Base-by-base conservation (phyloP, 2,888 invertebrate genomes). In the Helleia helle region DNA sequence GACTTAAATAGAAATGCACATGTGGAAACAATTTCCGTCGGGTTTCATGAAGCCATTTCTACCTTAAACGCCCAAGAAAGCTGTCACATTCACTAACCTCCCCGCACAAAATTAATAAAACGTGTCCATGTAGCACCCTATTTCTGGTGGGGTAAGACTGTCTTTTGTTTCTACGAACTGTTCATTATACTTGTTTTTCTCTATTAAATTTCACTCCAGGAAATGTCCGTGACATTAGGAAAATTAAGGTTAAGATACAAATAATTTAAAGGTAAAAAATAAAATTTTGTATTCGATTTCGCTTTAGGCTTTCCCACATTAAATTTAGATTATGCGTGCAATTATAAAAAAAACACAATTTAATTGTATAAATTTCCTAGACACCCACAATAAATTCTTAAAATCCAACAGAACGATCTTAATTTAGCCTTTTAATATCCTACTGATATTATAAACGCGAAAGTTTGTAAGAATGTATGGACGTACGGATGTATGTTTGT, bases 191-290 rank as follows among this genome's bases (percentile, higher is more conserved):
- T 49, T 54, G 54, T 48, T 50, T 50, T 49, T 48, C 47, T 39
- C 39, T 52, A 53, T 64, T 62, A 55, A 60, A 63, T 62, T 64
- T 56, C 58, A 51, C 54, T 49, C 47, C 47, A 58, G 56, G 53
- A 58, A 57, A 52, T 62, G 64, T 50, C 52, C 44, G 53, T 62
- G 65, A 63, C 65, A 54, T 58, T 52, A 47, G 47, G 55, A 54
- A 60, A 58, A 57, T 54, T 53, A 52, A 55, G 50, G 52, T n/a
- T n/a, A n/a, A n/a, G n/a, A n/a, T n/a, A n/a, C n/a, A n/a, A 56
- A 52, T 54, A 44, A n/a, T n/a, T n/a, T n/a, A n/a, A n/a, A n/a
- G n/a, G n/a, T n/a, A n/a, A n/a, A n/a, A n/a, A n/a, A n/a, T n/a
- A n/a, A n/a, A n/a, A n/a, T n/a, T n/a, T n/a, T n/a, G n/a, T n/a